Evolutionary conservation across 2,113 vertebrate species (phyloP).

Genomic region (Oncorhynchus clarkii): DNA sequence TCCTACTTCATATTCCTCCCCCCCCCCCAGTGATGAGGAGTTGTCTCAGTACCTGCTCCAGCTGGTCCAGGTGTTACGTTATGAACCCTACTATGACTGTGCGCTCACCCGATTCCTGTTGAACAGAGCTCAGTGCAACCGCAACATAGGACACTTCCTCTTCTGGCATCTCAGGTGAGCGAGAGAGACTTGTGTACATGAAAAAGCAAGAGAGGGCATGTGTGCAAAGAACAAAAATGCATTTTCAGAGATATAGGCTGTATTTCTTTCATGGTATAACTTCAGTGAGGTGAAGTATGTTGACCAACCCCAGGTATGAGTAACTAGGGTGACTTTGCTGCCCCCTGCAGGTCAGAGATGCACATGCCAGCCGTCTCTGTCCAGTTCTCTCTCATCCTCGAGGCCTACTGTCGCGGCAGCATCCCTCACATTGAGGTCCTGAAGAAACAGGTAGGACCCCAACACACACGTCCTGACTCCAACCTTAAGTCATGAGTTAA

Average conservation of each 20-base stretch:
- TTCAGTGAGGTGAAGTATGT: conserved; percentile 33
- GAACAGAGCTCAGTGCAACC: conserved; percentile 87
- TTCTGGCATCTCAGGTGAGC: conserved; percentile 97
- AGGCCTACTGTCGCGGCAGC: conserved; percentile 93
- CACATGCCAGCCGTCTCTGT: conserved; percentile 90
- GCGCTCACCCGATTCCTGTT: conserved; percentile 93
- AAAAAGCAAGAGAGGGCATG: too few relatives aligned
- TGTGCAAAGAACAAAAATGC: too few relatives aligned
- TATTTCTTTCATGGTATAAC: too few relatives aligned
- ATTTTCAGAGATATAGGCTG: too few relatives aligned
- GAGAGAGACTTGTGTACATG: not conserved
- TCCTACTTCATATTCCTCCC: too few relatives aligned
- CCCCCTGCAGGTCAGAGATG: conserved; percentile 85
- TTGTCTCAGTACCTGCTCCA: conserved; percentile 96
- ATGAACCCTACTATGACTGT: conserved; percentile 96
- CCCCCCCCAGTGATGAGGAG: conserved; percentile 80
- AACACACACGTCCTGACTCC: not conserved
- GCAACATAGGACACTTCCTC: conserved; percentile 95
- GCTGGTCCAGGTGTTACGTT: conserved; percentile 97
- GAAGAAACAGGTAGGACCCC: conserved; percentile 85
- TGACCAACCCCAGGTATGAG: not conserved
- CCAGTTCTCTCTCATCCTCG: conserved; percentile 92
- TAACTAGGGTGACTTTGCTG: conserved; percentile 51
- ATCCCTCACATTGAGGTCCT: conserved; percentile 97
- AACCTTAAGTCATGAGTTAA: not conserved